Conservation (phyloP, 37 sponge, comb jelly and placozoan species). For the Cliona cf. orientalis region DNA sequence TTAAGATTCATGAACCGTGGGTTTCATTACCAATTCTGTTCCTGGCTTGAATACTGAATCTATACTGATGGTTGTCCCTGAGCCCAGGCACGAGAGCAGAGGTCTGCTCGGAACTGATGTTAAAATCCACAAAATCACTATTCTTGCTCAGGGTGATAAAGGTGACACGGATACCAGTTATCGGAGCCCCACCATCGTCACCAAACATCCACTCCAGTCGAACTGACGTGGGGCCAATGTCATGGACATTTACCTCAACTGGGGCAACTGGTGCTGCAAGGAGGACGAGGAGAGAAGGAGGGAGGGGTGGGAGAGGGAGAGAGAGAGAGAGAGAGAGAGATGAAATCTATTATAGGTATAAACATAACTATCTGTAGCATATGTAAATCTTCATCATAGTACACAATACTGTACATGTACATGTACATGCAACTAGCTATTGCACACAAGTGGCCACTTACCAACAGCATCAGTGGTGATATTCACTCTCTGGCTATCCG, state of each 20-base stretch:
- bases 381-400: neutral
- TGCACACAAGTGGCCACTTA: neutral
- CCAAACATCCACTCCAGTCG: constrained; percentile 14
- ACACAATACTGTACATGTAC: neutral
- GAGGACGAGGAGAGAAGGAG: neutral
- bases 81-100: neutral
- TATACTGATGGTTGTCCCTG: neutral
- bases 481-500: neutral
- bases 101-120: neutral
- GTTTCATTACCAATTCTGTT: constrained; percentile 29
- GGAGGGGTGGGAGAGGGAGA: neutral
- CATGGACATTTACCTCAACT: neutral
- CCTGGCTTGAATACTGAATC: neutral
- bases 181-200: constrained; percentile 22
- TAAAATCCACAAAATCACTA: neutral
- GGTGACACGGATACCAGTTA: neutral
- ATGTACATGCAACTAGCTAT: neutral
- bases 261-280: constrained; percentile 32
- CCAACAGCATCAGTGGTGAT: constrained; percentile 17
- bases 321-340: neutral
- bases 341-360: neutral
- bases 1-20: neutral
- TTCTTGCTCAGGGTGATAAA: neutral
- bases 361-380: neutral
- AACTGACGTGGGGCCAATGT: constrained; percentile 23